Base-by-base conservation (phyloP, 2,113 vertebrate genomes). In the Myocastor coypus region DNA sequence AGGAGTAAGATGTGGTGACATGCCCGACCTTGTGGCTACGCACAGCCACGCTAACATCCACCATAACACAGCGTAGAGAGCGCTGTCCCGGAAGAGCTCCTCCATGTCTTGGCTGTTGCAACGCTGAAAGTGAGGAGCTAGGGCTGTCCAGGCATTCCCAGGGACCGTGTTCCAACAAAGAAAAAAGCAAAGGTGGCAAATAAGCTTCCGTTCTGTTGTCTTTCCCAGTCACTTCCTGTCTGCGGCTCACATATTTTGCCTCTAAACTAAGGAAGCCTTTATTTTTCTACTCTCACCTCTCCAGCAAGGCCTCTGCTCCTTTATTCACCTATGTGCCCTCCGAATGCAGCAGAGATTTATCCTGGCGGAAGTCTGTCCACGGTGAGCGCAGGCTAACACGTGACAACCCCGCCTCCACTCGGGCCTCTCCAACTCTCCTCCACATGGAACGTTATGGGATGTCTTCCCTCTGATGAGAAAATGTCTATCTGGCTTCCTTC, bases 41-140 rank as follows among this genome's bases (percentile, higher is more conserved):
- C 8, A 37, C 5, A 26, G 11, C 24, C 30, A 3, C 5, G 22
- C 46, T 82, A 81, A 50, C n/a, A 37, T n/a, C 78, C 77, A 59
- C 55, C 55, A 64, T 26, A 42, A 11, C 32, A 46, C 81, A 91
- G 28, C 11, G 55, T 37, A 78, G 40, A 11, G 26, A 83, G 40
- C 20, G 63, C 24, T 20, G 20, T 46, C 22, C 30, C 7, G 3
- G 46, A 61, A 88, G 59, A 92, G 20, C 55, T 86, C 77, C 46
- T 61, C 61, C 59, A 13, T 32, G 73, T 52, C 63, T 91, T 69
- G 77, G 42, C 68, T 91, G 28, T 82, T 90, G 92, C 64, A 95
- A 83, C 13, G 20, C 46, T 91, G 85, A 52, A 87, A 42, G 68
- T 40, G 34, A 89, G 69, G 66, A n/a, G 42, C 17, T 37, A 42